These are phyloP conservation scores for Drosophila arizonae DNA, from an alignment of 1,140 invertebrate species.

Conservation along the genomic window DNA sequence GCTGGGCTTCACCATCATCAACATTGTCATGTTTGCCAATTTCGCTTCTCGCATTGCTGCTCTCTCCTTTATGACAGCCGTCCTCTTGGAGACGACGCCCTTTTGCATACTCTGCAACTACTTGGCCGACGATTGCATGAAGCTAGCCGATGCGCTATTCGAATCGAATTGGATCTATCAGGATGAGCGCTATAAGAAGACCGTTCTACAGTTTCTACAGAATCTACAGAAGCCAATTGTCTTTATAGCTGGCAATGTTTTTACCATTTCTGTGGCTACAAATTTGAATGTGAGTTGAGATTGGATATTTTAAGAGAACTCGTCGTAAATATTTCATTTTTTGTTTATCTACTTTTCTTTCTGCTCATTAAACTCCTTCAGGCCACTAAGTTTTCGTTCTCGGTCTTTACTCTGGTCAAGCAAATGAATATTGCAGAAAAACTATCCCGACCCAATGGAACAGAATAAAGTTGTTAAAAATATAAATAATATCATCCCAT, in stretches of 20 bases:
- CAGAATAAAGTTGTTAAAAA: not conserved
- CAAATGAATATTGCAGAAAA: slow-evolving; percentile 71
- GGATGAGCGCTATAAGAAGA: slow-evolving; percentile 53
- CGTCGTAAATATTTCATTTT: too few relatives aligned
- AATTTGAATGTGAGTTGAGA: slow-evolving; percentile 57
- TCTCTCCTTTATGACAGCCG: slow-evolving; percentile 54
- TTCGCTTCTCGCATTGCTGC: slow-evolving; percentile 55
- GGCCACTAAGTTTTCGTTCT: slow-evolving; percentile 71
- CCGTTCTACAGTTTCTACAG: slow-evolving; percentile 57
- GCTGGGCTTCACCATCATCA: slow-evolving; percentile 63
- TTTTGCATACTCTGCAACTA: slow-evolving; percentile 72
- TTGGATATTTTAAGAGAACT: not conserved
- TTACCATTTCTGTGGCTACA: slow-evolving; percentile 67
- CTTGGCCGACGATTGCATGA: slow-evolving; percentile 56
- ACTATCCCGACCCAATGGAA: slow-evolving; percentile 21
- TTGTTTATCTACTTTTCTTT: too few relatives aligned
- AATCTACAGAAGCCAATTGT: slow-evolving; percentile 59
- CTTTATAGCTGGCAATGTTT: slow-evolving; percentile 65
- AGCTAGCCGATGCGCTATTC: slow-evolving; percentile 56
- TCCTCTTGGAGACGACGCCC: slow-evolving; percentile 62
- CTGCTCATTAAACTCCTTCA: slow-evolving; percentile 6
- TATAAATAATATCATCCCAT: not conserved
- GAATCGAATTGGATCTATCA: slow-evolving; percentile 61
- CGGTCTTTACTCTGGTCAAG: slow-evolving; percentile 67
- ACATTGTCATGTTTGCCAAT: slow-evolving; percentile 68